Conservation (phyloP, 2,113 vertebrate species). For the Forbesichthys papilliferus region DNA sequence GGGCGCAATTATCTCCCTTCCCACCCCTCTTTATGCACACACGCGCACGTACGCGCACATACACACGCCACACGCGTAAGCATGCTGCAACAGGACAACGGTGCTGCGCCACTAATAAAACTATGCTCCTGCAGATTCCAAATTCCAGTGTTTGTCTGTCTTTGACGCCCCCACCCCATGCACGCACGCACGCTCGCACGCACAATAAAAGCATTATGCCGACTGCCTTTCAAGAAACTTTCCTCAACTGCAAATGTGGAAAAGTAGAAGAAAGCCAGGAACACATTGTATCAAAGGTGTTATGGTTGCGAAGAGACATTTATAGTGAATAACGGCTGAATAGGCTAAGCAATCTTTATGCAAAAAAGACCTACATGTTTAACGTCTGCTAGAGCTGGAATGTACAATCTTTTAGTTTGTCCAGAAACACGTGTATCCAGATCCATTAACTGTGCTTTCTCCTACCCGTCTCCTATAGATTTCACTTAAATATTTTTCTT, state of each 20-base stretch:
- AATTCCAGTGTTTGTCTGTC: constrained; percentile 75
- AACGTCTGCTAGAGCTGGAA: no score
- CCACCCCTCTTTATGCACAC: constrained; percentile 5
- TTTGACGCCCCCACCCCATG: constrained; percentile 50
- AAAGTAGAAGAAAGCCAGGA: constrained; percentile 1
- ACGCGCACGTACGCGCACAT: constrained; percentile 35
- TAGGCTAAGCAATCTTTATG: background rate
- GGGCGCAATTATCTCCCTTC: background rate
- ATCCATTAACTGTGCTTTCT: background rate
- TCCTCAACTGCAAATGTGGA: constrained; percentile 4
- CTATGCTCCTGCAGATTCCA: constrained; percentile 77
- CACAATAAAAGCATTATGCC: constrained; percentile 22
- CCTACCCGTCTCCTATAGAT: background rate
- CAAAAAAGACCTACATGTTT: no score
- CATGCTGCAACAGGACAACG: constrained; percentile 75
- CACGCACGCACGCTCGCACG: constrained; percentile 11
- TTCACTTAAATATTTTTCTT: background rate
- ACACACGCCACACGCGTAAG: constrained; percentile 25
- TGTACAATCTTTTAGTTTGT: background rate
- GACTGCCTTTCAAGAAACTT: background rate
- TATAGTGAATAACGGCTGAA: background rate
- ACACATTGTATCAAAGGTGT: background rate
- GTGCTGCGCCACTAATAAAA: constrained; percentile 76
- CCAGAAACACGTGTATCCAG: background rate
- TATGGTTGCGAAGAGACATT: background rate